These are phyloP conservation scores for Cairina moschata DNA, from an alignment of 2,113 vertebrate species.

Conservation along the genomic window DNA sequence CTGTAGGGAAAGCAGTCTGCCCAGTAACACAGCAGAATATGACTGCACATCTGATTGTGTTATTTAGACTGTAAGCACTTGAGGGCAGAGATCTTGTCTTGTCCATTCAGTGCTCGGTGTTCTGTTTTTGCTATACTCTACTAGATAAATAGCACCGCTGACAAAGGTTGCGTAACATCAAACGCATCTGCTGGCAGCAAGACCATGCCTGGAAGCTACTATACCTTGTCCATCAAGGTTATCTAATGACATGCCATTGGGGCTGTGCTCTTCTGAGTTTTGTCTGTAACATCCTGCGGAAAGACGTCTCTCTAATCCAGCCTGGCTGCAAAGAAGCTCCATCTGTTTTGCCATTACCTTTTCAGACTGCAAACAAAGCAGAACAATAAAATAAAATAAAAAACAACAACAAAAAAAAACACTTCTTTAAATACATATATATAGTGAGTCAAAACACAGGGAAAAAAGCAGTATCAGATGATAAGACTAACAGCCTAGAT, in stretches of 20 bases:
- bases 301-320: slow-evolving; percentile 88
- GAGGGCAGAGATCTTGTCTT: slow-evolving; percentile 57
- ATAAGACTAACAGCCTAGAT: slow-evolving; percentile 58
- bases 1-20: neutral
- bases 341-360: slow-evolving; percentile 92
- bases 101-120: neutral
- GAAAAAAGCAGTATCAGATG: slow-evolving; percentile 37
- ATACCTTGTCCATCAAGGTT: slow-evolving; percentile 82
- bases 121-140: neutral
- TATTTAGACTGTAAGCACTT: neutral
- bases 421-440: neutral
- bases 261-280: slow-evolving; percentile 83
- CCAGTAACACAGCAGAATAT: neutral
- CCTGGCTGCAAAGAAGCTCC: slow-evolving; percentile 91
- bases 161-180: neutral
- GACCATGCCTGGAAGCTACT: neutral
- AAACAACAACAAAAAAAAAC: too few relatives aligned
- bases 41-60: neutral
- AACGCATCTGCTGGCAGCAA: neutral
- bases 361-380: slow-evolving; percentile 86
- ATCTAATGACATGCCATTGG: slow-evolving; percentile 82
- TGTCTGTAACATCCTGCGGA: slow-evolving; percentile 84
- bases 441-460: slow-evolving; percentile 36
- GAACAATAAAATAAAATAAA: neutral
- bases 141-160: neutral